A percentile compares a stretch with the other conserved stretches of the same genome.
phyloP scores from a whole-genome alignment of 2,888 invertebrate genomes.

The Cactoblastis cactorum region DNA sequence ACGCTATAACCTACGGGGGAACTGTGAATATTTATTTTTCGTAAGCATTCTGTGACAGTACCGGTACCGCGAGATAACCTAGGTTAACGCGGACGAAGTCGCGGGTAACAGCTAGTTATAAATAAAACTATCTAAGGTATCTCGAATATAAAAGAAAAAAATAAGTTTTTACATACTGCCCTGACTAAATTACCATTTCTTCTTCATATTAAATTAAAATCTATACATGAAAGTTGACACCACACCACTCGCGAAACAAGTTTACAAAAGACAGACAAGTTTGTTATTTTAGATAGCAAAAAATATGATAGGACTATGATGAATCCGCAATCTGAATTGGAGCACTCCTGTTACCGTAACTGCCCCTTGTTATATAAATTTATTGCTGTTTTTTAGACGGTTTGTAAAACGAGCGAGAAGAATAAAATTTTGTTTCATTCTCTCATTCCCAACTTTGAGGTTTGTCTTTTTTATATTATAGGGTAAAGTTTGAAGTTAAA shows the following conservation, averaged over 20 bases:
- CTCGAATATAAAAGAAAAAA: no score
- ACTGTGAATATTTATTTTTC: no score
- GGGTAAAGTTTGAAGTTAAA: no score
- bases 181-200: no score
- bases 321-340: conserved; percentile 46
- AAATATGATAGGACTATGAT: conserved; percentile 45
- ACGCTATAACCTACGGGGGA: no score
- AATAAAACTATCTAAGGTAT: no score
- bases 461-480: not conserved
- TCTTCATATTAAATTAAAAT: not conserved
- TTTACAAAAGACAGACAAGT: conserved; percentile 44
- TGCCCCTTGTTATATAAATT: conserved; percentile 35
- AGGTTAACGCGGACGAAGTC: no score
- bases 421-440: no score
- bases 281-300: conserved; percentile 51
- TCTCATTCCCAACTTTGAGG: not conserved
- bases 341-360: conserved; percentile 44
- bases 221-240: conserved; percentile 12
- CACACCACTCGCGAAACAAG: conserved; percentile 30
- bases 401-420: not conserved
- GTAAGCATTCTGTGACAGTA: no score
- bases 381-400: conserved; percentile 14
- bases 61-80: no score
- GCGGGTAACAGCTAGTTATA: no score
- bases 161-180: no score